Base-by-base conservation (phyloP, 1,140 invertebrate genomes). In the Reticulitermes speratus region DNA sequence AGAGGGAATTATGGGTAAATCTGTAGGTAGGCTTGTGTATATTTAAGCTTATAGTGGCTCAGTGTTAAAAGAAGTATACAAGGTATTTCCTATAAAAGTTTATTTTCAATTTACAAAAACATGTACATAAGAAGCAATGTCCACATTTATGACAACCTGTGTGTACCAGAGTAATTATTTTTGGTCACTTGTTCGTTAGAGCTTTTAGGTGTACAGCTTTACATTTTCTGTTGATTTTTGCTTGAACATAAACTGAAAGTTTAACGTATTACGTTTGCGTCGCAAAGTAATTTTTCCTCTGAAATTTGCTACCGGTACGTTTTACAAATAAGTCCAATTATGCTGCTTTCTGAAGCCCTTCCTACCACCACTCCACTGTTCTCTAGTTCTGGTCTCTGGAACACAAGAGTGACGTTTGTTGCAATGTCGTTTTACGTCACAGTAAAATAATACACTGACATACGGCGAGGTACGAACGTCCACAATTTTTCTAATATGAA, bases 201-300 rank as follows among this genome's bases (percentile, higher is more conserved):
- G 65, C n/a, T 75, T 75, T 75, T 75, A 75, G 65, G 65, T 75
- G 30, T 25, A 75, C 52, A 19, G 19, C 52, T 55, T 16, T 55
- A 55, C 65, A 75, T 75, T 75, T 75, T 75, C 25, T 75, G 65
- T 75, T 75, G 65, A 75, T 75, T 75, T 75, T 75, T 75, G 65
- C 65, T 75, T 25, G 25, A 75, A 75, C 25, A 75, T 30, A 75
- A 75, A 75, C 65, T 9, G 65, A 75, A 75, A 75, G 65, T 75
- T 75, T 25, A n/a, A 30, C 65, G 65, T 75, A 75, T 75, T 30
- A 75, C 9, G 65, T 75, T 75, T 75, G 65, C 65, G 65, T 75
- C 65, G 11, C 65, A n/a, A 75, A 75, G 65, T 75, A n/a, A 75
- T 75, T 75, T 75, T 75, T 75, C 1, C n/a, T 30, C 65, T 75